A percentile compares a stretch with the other conserved stretches of the same genome.
Conservation (phyloP, 2,113 vertebrate genomes). For the Anoplopoma fimbria region DNA sequence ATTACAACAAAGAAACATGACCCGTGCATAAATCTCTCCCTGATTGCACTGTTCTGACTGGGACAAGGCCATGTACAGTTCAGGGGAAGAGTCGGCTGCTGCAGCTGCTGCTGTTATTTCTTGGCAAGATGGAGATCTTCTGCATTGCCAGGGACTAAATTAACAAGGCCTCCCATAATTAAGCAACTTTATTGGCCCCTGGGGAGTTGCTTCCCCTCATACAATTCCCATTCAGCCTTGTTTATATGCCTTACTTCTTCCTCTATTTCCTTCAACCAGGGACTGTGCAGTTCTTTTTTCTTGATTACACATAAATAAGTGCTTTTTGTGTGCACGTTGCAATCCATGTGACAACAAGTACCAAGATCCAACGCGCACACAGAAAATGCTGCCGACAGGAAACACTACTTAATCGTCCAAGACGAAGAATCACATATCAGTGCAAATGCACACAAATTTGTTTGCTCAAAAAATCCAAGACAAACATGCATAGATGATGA, state of each 20-base stretch:
- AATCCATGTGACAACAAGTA: background rate
- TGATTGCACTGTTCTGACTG: slow-evolving; percentile 9
- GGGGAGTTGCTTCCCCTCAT: slow-evolving; percentile 64
- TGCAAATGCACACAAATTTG: slow-evolving; percentile 36
- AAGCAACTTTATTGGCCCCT: slow-evolving; percentile 75
- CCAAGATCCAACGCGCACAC: slow-evolving; percentile 16
- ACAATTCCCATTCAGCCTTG: slow-evolving; percentile 66
- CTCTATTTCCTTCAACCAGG: slow-evolving; percentile 35
- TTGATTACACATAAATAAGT: slow-evolving; percentile 53
- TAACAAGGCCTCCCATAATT: slow-evolving; percentile 77
- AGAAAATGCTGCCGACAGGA: background rate
- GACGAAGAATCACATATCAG: slow-evolving; percentile 17
- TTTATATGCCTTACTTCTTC: slow-evolving; percentile 60
- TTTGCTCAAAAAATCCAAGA: slow-evolving; percentile 45
- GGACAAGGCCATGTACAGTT: slow-evolving; percentile 51
- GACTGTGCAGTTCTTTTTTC: slow-evolving; percentile 43
- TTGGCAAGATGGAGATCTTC: slow-evolving; percentile 53
- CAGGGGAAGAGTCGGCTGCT: slow-evolving; percentile 55
- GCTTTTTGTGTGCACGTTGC: background rate
- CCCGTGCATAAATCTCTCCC: background rate
- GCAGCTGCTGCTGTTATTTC: slow-evolving; percentile 52
- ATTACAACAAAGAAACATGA: slow-evolving; percentile 10
- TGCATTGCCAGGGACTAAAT: slow-evolving; percentile 70
- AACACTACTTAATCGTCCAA: slow-evolving; percentile 32
- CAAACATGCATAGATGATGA: slow-evolving; percentile 57